Evolutionary conservation across 2,888 invertebrate species (phyloP), one percentile per base, ranked within the genome.

Genomic region (Digitonthophagus gazella): DNA sequence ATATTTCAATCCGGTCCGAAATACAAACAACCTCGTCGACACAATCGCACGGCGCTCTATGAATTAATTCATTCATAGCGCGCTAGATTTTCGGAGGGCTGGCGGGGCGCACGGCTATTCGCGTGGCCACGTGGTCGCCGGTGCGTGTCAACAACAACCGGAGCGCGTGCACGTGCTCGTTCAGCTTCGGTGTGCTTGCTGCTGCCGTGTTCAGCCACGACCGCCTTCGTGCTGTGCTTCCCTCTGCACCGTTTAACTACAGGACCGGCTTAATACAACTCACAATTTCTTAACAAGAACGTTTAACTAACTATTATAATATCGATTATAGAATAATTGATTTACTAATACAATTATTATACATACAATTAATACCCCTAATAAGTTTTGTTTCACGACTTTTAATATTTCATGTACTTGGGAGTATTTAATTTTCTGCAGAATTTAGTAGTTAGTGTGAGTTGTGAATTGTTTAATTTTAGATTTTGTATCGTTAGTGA

Each of bases 101-200:
- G 18, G 18, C 15, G 28, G 19, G 58, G 28, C 19, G 22, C 28
- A 20, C 20, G 58, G 15, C 22, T 20, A 20, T 20, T 18, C 20
- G 4, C 61, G 61, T 14, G 64, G 16, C 64, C 64, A 64, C 64
- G 64, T 64, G 64, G 28, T 44, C 71, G 72, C 15, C 67, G 71
- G 69, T 73, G 72, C 73, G 73, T 73, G 71, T 67, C 71, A 44
- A 71, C 69, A 71, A 58, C 65, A 64, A 44, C 16, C 67, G 69
- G 69, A 61, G 19, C 19, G 19, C 20, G 18, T 61, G 70, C 73
- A 73, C 73, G 73, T 73, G 73, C 71, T 71, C 20, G 58, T 19
- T 19, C 57, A 15, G 20, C 19, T 16, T 66, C 15, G 20, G 20
- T 57, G 66, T 58, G 15, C 28, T 14, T 20, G 66, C 44, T 44